Evolutionary conservation across 2,797 vertebrate species (phyloP).

Genomic region (Crypturellus tataupa): DNA sequence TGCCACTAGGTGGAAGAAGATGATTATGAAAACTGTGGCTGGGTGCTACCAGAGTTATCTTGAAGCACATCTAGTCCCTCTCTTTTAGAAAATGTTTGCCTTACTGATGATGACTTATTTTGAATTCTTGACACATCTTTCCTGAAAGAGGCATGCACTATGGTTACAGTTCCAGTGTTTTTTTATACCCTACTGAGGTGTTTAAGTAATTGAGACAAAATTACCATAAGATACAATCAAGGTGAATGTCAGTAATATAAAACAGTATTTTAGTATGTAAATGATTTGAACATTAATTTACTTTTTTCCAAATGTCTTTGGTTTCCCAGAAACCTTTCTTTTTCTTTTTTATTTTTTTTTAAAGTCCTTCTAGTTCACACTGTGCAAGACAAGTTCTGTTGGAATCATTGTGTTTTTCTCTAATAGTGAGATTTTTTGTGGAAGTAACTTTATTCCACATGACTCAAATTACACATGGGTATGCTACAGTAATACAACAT

Average conservation of each 20-base stretch:
- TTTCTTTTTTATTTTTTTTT: too few relatives aligned
- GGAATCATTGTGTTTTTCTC: too few relatives aligned
- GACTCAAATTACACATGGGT: too few relatives aligned
- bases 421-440: too few relatives aligned
- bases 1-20: constrained; percentile 86
- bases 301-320: neutral
- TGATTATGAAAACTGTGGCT: constrained; percentile 73
- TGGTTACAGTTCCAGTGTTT: neutral
- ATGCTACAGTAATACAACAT: neutral
- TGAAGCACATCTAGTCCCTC: neutral
- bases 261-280: neutral
- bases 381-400: too few relatives aligned
- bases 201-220: constrained; percentile 3
- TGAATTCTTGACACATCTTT: neutral
- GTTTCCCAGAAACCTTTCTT: neutral
- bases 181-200: neutral
- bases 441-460: too few relatives aligned
- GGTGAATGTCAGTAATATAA: neutral
- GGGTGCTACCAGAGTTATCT: neutral
- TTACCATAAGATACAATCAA: neutral
- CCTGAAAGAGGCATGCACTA: too few relatives aligned
- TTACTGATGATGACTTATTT: neutral
- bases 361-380: neutral
- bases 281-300: neutral
- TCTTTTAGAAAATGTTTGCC: neutral